Base-by-base conservation (phyloP, 2,888 invertebrate genomes). In the Perizoma affinitatum region DNA sequence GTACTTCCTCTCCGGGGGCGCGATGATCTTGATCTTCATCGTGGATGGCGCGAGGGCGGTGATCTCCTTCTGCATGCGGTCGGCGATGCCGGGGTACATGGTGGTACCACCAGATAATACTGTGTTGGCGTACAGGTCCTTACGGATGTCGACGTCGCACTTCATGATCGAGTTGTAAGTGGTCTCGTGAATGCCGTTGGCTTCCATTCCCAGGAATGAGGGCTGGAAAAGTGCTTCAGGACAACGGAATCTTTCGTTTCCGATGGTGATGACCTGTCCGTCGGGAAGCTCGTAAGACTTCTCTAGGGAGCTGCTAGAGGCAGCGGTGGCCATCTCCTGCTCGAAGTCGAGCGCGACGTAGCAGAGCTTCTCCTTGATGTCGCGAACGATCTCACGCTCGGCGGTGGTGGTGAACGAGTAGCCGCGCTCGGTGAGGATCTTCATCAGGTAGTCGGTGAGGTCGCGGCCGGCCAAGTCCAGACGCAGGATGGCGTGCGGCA, bases 91-190 rank as follows among this genome's bases (percentile, higher is more conserved):
- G 58, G 98, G 97, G 93, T 98, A 98, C 97, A 98, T 98, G 82
- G 98, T 98, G 93, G 97, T 97, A 89, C 98, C 97, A 66, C 97
- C 98, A 66, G 98, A 98, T 77, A 98, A 93, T 55, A 98, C 98
- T 76, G 97, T 97, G 94, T 98, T 98, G 94, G 98, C 98, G 93
- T 98, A 98, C 93, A 98, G 92, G 93, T 98, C 98, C 94, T 98
- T 97, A 95, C 98, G 96, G 95, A 98, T 98, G 87, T 98, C 98
- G 58, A 98, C 97, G 90, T 98, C 98, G 93, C 98, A 98, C 95
- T 98, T 98, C 98, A 98, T 98, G 95, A 98, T 98, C 57, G 97
- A 97, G 92, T 98, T 98, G 95, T 98, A 98, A 41, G 96, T 96
- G 79, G 97, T 97, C 87, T 97, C 97, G 86, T 97, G 97, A 88